A percentile compares a stretch with the other conserved stretches of the same genome.
These are phyloP conservation scores for Malurus leucopterus DNA, from an alignment of 2,797 vertebrate genomes.

Conservation along the genomic window DNA sequence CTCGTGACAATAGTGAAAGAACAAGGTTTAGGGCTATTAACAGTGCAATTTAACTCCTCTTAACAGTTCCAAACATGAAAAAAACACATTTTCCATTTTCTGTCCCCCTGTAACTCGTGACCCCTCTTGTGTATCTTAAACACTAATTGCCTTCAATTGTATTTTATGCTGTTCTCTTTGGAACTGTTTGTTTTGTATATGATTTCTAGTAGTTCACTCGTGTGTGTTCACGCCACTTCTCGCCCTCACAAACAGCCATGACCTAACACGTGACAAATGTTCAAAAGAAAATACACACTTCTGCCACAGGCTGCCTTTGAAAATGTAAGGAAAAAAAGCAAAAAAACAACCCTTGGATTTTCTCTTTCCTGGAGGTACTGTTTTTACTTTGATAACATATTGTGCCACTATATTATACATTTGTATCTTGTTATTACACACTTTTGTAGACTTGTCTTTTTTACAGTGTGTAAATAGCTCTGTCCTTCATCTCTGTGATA, in stretches of 20 bases:
- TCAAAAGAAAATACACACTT: constrained; percentile 42
- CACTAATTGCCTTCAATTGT: constrained; percentile 27
- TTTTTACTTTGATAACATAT: constrained; percentile 61
- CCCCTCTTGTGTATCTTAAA: constrained; percentile 25
- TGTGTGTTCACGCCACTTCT: constrained; percentile 52
- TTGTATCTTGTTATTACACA: constrained; percentile 73
- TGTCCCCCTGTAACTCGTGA: not conserved
- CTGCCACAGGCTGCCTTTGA: constrained; percentile 76
- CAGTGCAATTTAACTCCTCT: constrained; percentile 58
- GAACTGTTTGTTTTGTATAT: constrained; percentile 39
- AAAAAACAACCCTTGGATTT: not conserved
- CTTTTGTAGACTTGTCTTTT: constrained; percentile 70
- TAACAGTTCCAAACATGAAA: constrained; percentile 12
- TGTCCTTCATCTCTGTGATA: constrained; percentile 47
- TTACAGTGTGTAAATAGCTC: constrained; percentile 72
- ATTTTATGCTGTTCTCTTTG: constrained; percentile 33
- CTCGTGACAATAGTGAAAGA: not conserved
- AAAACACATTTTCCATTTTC: not conserved
- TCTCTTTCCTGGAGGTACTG: constrained; percentile 62
- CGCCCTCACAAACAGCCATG: constrained; percentile 73
- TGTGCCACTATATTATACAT: constrained; percentile 72
- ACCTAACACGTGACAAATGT: constrained; percentile 56
- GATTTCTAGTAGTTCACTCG: constrained; percentile 12
- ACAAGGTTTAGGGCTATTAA: constrained; percentile 48
- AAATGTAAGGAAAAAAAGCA: not conserved